These are phyloP conservation scores for Cyclopterus lumpus DNA, from an alignment of 2,797 vertebrate genomes.

Conservation along the genomic window DNA sequence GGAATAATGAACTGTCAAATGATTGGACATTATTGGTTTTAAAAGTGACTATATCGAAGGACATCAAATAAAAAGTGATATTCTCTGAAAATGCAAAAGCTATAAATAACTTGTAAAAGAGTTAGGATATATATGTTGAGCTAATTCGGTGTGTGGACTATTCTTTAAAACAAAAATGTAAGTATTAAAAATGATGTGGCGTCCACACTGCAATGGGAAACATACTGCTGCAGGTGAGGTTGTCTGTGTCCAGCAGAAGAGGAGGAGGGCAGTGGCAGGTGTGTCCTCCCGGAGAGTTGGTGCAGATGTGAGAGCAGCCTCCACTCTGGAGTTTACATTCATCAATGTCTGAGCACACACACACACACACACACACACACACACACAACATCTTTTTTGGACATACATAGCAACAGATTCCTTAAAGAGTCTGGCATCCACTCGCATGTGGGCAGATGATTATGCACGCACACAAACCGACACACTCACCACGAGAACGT, in stretches of 20 bases:
- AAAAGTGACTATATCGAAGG: not conserved
- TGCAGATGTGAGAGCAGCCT: slow-evolving; percentile 83
- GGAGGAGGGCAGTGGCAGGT: slow-evolving; percentile 79
- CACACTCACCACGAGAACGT: slow-evolving; percentile 6
- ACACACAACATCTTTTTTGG: slow-evolving; percentile 17
- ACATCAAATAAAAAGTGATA: not conserved
- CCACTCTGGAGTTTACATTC: slow-evolving; percentile 85
- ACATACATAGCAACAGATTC: slow-evolving; percentile 5
- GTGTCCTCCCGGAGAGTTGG: slow-evolving; percentile 80
- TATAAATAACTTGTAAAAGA: not conserved
- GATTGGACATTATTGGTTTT: not conserved
- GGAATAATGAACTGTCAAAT: not conserved
- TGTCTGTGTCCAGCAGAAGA: slow-evolving; percentile 77
- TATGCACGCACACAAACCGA: slow-evolving; percentile 16
- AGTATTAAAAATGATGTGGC: not conserved
- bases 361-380: slow-evolving; percentile 36
- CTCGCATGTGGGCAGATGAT: slow-evolving; percentile 1
- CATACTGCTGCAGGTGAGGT: slow-evolving; percentile 82
- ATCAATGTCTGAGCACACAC: slow-evolving; percentile 77
- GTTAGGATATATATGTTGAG: not conserved
- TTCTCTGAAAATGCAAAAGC: not conserved
- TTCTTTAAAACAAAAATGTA: not conserved
- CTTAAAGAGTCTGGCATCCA: not conserved
- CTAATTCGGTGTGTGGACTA: not conserved
- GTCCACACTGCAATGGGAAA: slow-evolving; percentile 20